Base-by-base conservation (phyloP, 1,140 invertebrate genomes). In the Thaumetopoea pityocampa region DNA sequence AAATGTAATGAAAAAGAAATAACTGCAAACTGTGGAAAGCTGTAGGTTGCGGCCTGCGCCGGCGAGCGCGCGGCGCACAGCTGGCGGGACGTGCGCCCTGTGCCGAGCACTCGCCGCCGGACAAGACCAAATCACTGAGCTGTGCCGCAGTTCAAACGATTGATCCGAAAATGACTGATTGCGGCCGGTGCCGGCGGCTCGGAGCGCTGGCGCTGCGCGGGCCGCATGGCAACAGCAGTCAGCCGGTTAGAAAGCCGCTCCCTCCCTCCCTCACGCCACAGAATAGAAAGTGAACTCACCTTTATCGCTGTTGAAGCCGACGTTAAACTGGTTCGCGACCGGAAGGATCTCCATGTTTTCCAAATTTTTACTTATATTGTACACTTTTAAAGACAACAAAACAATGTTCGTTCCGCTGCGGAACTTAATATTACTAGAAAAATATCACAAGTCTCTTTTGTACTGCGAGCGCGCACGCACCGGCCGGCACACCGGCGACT, bases 81-180 rank as follows among this genome's bases (percentile, higher is more conserved):
- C n/a, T n/a, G n/a, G n/a, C n/a, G n/a, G n/a, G n/a, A n/a, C n/a
- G n/a, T n/a, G n/a, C n/a, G n/a, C n/a, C n/a, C n/a, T n/a, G n/a
- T n/a, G n/a, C n/a, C n/a, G n/a, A n/a, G n/a, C n/a, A n/a, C n/a
- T n/a, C n/a, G n/a, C n/a, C n/a, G n/a, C n/a, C n/a, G n/a, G n/a
- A n/a, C n/a, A n/a, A n/a, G n/a, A n/a, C n/a, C n/a, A n/a, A n/a
- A n/a, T n/a, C n/a, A n/a, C 51, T 34, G 38, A 54, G 55, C 50
- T 28, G 41, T 47, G 48, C 32, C 94, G 87, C 24, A 95, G 92
- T 81, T 94, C 92, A 45, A 91, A 91, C 68, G 92, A n/a, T n/a
- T 93, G 58, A 90, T 88, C 59, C 94, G 84, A 65, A 90, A 90
- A 27, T 89, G 90, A 52, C 89, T n/a, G 53, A 49, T 49, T 52